A percentile compares a stretch with the other conserved stretches of the same genome.
Conservation (phyloP, 1,140 invertebrate genomes). For the Meloidogyne exigua region DNA sequence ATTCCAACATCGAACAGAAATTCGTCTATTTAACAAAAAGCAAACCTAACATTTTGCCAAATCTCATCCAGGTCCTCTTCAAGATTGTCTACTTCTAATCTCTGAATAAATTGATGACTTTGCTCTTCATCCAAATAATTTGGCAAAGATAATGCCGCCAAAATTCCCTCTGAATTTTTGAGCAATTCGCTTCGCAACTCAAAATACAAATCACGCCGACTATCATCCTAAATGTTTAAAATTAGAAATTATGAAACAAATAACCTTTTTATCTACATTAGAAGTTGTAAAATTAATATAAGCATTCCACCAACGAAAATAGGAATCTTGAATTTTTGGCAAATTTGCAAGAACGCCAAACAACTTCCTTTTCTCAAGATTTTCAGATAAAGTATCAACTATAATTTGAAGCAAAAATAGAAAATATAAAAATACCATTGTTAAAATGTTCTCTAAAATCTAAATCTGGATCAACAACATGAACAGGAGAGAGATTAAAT, state of each 20-base stretch:
- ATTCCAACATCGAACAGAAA: no score
- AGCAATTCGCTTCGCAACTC: neutral
- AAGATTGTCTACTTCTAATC: neutral
- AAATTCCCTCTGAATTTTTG: neutral
- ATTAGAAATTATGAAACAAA: neutral
- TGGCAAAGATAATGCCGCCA: neutral
- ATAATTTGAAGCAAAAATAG: neutral
- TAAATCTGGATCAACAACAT: conserved; percentile 2
- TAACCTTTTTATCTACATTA: neutral
- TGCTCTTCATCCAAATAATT: neutral
- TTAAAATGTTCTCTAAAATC: neutral
- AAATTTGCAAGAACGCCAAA: neutral
- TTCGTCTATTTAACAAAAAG: no score
- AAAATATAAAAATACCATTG: neutral
- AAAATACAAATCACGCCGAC: neutral
- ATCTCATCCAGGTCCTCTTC: neutral
- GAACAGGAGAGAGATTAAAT: conserved; percentile 1
- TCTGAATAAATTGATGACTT: neutral
- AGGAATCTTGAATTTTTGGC: neutral
- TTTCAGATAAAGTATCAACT: neutral
- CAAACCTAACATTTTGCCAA: neutral
- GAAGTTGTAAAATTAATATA: neutral
- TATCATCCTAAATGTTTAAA: neutral
- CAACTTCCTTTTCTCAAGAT: neutral
- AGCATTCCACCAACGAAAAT: neutral